Base-by-base conservation (phyloP, 2,888 invertebrate species). In the Metallyticus violacea region DNA sequence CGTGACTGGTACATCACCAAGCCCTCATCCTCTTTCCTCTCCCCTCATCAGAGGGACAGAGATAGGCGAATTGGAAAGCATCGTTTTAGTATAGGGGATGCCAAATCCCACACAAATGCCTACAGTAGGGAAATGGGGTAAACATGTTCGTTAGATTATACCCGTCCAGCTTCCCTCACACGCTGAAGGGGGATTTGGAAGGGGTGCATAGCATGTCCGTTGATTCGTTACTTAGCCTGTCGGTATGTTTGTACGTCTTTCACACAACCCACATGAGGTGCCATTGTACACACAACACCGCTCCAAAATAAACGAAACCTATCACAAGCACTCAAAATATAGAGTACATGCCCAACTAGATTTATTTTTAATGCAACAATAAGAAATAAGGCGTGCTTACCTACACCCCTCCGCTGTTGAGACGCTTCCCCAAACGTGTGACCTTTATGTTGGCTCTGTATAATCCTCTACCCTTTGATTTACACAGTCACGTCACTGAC, bases 91-190 rank as follows among this genome's bases (percentile, higher is more conserved):
- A 62, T 62, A 62, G 40, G 40, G 40, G 40, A 26, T 79, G 26
- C 15, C 79, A 27, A 22, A 22, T 29, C 28, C 79, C 29, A 28
- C 29, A n/a, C 79, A 28, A 79, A 27, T 28, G 27, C 79, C 9
- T 79, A 79, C 26, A 79, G 26, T 28, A 79, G 79, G 26, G 26
- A 79, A 79, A 80, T 28, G 15, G 28, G 28, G 28, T 80, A 80
- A 80, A 80, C 79, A 80, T 80, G 79, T 80, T 80, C n/a, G 79
- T 80, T 22, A 28, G 79, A 80, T 80, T 80, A 80, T 80, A 28
- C 28, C 79, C n/a, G 79, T 80, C 28, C 27, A 15, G 28, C 27
- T 22, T 62, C 22, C 40, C 40, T n/a, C 40, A 3, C 15, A 15
- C 15, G 22, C 15, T 62, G 40, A 62, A 15, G 40, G 40, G 40